Percentiles rank a stretch among this genome's conserved stretches.
These are phyloP conservation scores for Orthosia incerta DNA, from an alignment of 2,888 invertebrate species.

Conservation along the genomic window DNA sequence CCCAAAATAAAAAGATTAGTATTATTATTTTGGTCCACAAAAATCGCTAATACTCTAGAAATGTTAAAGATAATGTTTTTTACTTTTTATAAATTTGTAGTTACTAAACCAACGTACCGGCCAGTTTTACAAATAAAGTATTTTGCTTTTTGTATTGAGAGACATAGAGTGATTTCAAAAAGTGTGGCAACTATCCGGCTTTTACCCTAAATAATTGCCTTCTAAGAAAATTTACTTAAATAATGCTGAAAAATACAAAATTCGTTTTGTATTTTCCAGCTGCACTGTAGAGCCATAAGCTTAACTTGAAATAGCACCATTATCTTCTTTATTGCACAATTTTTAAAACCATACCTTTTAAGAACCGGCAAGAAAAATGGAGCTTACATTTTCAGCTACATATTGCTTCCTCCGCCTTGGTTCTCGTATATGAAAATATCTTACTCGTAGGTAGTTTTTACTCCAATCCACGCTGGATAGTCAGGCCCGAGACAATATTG, in stretches of 20 bases:
- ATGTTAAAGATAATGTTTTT: no score
- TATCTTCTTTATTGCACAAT: constrained; percentile 41
- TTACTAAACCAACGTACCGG: no score
- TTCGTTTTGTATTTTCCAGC: neutral
- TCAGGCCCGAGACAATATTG: constrained; percentile 66
- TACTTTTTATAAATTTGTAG: no score
- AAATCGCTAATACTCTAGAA: no score
- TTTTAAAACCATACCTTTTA: constrained; percentile 50
- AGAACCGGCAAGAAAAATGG: constrained; percentile 62
- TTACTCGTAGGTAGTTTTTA: constrained; percentile 74
- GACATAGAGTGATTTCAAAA: no score
- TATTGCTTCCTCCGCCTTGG: constrained; percentile 62
- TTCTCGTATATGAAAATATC: constrained; percentile 74
- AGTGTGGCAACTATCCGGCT: no score
- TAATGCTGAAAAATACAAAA: neutral
- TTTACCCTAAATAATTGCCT: neutral
- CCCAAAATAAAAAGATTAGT: no score
- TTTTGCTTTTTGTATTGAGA: no score
- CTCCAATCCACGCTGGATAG: constrained; percentile 63
- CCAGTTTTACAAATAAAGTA: no score
- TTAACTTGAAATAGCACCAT: constrained; percentile 13
- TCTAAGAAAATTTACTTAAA: neutral
- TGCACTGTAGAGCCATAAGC: neutral
- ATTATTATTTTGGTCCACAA: no score
- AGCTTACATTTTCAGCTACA: constrained; percentile 60